These are phyloP conservation scores for Ondatra zibethicus DNA, from an alignment of 2,113 vertebrate species.

Conservation along the genomic window DNA sequence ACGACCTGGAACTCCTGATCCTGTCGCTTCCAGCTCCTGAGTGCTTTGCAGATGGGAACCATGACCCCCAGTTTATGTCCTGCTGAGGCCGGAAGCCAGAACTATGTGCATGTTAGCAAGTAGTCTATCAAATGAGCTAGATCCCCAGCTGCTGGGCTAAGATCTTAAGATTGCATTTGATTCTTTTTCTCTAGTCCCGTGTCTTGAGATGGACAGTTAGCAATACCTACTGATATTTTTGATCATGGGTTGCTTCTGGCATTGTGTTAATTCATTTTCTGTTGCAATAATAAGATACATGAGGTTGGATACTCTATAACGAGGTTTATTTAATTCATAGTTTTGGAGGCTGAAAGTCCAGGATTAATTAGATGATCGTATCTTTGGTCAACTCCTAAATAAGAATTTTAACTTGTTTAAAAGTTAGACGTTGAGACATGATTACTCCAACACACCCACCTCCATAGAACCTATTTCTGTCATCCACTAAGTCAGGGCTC, in stretches of 20 bases:
- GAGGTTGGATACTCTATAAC: neutral
- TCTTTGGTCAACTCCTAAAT: neutral
- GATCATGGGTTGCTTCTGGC: neutral
- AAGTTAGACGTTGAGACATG: neutral
- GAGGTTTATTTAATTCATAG: neutral
- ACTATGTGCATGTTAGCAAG: neutral
- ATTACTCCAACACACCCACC: neutral
- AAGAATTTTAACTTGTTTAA: constrained; percentile 11
- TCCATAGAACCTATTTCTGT: constrained; percentile 1
- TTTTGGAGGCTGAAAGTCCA: neutral
- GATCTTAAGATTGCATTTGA: constrained; percentile 32
- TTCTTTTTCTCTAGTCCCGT: constrained; percentile 1
- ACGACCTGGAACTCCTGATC: neutral
- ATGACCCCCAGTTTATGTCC: no score
- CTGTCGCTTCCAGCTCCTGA: neutral
- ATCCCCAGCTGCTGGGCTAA: neutral
- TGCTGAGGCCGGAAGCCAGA: neutral
- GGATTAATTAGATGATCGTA: neutral
- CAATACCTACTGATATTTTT: neutral
- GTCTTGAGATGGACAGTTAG: neutral
- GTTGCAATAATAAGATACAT: neutral
- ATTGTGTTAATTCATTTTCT: neutral
- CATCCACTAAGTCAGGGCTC: neutral
- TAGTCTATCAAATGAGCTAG: neutral
- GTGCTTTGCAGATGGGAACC: neutral